phyloP scores from a whole-genome alignment of 1,140 invertebrate genomes.

The Lepidostoma basale region DNA sequence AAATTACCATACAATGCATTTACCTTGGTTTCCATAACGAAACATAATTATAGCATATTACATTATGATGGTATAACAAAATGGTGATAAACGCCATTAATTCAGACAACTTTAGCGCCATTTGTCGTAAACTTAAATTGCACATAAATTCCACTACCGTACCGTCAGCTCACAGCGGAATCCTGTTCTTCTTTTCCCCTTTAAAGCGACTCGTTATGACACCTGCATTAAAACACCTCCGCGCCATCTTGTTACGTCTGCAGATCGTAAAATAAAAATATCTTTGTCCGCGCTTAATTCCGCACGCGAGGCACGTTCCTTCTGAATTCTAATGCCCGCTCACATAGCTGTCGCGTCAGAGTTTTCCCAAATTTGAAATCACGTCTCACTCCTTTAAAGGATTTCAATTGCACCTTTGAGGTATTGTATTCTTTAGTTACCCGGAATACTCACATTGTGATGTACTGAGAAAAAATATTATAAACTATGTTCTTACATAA shows the following conservation, averaged over 20 bases:
- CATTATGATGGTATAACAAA: no score
- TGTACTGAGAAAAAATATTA: no score
- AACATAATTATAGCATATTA: no score
- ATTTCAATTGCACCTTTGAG: no score
- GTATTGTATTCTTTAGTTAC: no score
- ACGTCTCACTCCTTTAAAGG: no score
- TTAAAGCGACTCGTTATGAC: conserved; percentile 28
- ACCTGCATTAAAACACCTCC: conserved; percentile 34
- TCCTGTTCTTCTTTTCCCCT: not conserved
- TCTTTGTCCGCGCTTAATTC: conserved; percentile 35
- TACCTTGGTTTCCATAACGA: no score
- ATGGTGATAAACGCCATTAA: no score
- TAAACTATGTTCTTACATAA: no score
- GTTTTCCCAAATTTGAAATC: not conserved
- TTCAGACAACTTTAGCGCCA: not conserved
- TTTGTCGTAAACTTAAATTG: conserved; percentile 11
- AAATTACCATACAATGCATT: no score
- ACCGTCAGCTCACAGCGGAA: not conserved
- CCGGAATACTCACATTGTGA: no score
- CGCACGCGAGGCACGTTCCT: conserved; percentile 20
- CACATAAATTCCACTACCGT: no score
- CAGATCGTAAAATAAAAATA: conserved; percentile 30
- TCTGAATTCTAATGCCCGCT: conserved; percentile 36
- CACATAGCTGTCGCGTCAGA: not conserved
- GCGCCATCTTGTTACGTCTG: conserved; percentile 3